Base-by-base conservation (phyloP, 35 echinoderm and acorn worm species). In the Anneissia japonica region DNA sequence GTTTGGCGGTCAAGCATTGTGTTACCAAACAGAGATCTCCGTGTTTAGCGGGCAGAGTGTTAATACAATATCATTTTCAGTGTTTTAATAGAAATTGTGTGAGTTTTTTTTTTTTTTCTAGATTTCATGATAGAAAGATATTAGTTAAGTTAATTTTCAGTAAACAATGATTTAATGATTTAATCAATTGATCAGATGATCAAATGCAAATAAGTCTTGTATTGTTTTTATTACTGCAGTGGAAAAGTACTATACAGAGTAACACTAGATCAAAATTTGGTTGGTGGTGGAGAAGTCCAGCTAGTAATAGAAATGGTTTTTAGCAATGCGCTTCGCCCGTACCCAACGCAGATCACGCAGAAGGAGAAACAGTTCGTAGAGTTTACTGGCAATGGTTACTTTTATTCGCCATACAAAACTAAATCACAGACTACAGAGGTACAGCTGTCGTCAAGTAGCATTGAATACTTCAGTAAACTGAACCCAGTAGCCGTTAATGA, bases 351-450 rank as follows among this genome's bases (percentile, higher is more conserved):
- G 72, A 98, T 93, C 73, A 84, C 85, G 26, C 95, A 98, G 91
- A 93, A 92, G 38, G 91, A 98, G 84, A 93, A 93, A 55, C 95
- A 98, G 79, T 83, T 76, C 11, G 92, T 98, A 37, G 92, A 98
- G 73, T 91, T 91, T 36, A 38, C 36, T 19, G 91, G 88, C 26
- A 93, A 79, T 79, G 91, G 80, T n/a, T 94, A 94, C 64, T 88
- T 98, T 46, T 91, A 81, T 81, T 85, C 91, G 28, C 95, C 95
- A 32, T 98, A 98, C 75, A 82, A 87, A 36, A 91, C 91, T 3
- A 83, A 76, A 30, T 84, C 85, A 30, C 95, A 98, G 73, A 98
- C 88, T 1, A 98, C 95, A 32, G 88, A 85, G 32, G 92, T 94
- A 23, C 90, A 94, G 81, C 43, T 94, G 46, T 85, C 95, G 13